Evolutionary conservation across 30 jellyfish, hydroid and myxozoan species (phyloP).

Genomic region (Aurelia sp.): DNA sequence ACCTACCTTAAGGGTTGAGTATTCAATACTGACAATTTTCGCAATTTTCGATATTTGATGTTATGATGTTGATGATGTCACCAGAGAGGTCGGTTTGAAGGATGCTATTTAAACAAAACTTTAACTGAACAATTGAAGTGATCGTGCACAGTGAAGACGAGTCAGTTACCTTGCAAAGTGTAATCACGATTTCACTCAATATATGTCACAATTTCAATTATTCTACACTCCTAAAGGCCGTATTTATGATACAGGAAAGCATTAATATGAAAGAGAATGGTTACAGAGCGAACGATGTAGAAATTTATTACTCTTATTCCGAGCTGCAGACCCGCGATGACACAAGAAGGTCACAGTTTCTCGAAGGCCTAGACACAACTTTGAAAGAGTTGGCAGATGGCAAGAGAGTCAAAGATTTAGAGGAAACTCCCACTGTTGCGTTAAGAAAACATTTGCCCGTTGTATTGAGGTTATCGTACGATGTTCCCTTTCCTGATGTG

Average conservation of each 20-base stretch:
- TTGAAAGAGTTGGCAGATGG: conserved; percentile 78
- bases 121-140: not conserved
- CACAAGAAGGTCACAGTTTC: conserved; percentile 72
- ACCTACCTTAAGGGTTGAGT: too few species aligned
- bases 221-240: not conserved
- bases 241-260: conserved; percentile 34
- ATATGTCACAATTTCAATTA: conserved; percentile 15
- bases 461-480: conserved; percentile 83
- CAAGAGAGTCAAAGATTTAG: conserved; percentile 44
- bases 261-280: conserved; percentile 87
- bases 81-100: conserved; percentile 6
- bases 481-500: conserved; percentile 97
- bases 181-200: not conserved
- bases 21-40: too few species aligned
- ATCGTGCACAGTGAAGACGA: not conserved
- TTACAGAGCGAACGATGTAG: conserved; percentile 54
- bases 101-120: not conserved
- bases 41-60: too few species aligned
- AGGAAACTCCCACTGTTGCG: conserved; percentile 39
- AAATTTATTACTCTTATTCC: conserved; percentile 54
- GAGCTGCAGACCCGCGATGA: conserved; percentile 95
- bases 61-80: too few species aligned
- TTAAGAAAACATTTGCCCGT: conserved; percentile 73
- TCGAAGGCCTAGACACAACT: conserved; percentile 82
- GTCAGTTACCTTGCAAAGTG: not conserved